phyloP scores from a whole-genome alignment of 2,113 vertebrate genomes.

The Callipepla californica region DNA sequence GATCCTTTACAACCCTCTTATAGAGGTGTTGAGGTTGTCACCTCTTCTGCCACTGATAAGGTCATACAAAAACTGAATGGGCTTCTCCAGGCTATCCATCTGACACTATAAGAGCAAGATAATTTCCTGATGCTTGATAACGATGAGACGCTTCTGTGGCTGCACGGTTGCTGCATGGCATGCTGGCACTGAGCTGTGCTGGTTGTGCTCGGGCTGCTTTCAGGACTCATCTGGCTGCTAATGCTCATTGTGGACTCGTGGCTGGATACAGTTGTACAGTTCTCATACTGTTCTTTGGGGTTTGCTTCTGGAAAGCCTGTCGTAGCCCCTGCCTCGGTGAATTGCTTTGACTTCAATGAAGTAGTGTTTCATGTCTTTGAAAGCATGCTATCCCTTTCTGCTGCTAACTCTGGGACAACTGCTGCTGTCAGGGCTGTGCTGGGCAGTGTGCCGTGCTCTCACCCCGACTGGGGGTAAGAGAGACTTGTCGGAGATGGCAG shows the following conservation, averaged over 20 bases:
- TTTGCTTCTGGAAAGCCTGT: neutral
- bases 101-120: neutral
- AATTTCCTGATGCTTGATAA: neutral
- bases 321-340: neutral
- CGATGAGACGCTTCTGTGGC: neutral
- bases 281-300: neutral
- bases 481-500: neutral
- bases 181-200: neutral
- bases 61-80: neutral
- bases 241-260: neutral
- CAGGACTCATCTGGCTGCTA: neutral
- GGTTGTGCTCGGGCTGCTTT: neutral
- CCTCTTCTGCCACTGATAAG: neutral
- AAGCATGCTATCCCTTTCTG: neutral
- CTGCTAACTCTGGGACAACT: neutral
- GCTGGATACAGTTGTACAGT: neutral
- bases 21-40: neutral
- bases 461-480: neutral
- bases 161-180: fast-evolving
- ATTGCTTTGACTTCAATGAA: neutral
- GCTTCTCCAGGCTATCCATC: neutral
- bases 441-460: neutral
- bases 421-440: neutral
- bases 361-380: neutral
- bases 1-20: neutral